Evolutionary conservation across 2,888 invertebrate genomes (phyloP).

Genomic region (Copidosoma aretas): DNA sequence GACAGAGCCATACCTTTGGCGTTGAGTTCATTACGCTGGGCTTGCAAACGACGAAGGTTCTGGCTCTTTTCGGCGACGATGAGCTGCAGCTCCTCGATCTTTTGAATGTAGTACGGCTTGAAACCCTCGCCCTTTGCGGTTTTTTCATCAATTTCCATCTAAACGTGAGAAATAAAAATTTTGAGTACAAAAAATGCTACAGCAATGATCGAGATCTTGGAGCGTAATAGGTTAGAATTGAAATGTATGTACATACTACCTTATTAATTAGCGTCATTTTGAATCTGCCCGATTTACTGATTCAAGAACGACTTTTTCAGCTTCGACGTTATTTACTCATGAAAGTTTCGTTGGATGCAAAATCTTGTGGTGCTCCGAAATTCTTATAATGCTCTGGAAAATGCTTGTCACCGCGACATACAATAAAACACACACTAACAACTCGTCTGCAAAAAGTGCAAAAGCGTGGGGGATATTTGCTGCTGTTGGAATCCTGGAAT

Average conservation of each 20-base stretch:
- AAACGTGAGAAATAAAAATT: conserved; percentile 44
- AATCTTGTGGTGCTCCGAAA: background rate
- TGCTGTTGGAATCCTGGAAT: too few relatives aligned
- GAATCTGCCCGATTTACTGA: conserved; percentile 24
- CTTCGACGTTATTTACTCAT: conserved; percentile 11
- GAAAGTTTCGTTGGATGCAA: conserved; percentile 3
- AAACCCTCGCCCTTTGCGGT: conserved; percentile 82
- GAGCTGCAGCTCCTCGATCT: conserved; percentile 96
- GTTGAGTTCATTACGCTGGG: conserved; percentile 98
- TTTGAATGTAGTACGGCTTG: conserved; percentile 95
- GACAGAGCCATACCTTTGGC: conserved; percentile 79
- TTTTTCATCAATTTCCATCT: conserved; percentile 78
- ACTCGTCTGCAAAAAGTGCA: background rate
- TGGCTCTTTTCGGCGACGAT: conserved; percentile 97
- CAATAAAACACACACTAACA: background rate
- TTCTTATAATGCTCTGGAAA: conserved; percentile 20
- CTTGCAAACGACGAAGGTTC: conserved; percentile 94
- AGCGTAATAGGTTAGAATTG: conserved; percentile 26
- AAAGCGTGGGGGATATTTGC: too few relatives aligned
- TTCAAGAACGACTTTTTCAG: conserved; percentile 13
- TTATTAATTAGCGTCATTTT: conserved; percentile 59
- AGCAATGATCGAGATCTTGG: background rate
- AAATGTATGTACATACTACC: conserved; percentile 43
- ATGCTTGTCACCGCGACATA: conserved; percentile 34
- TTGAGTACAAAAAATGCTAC: conserved; percentile 4